A percentile compares a stretch with the other conserved stretches of the same genome.
Conservation (phyloP, 2,888 invertebrate genomes). For the Meandrusa payeni region DNA sequence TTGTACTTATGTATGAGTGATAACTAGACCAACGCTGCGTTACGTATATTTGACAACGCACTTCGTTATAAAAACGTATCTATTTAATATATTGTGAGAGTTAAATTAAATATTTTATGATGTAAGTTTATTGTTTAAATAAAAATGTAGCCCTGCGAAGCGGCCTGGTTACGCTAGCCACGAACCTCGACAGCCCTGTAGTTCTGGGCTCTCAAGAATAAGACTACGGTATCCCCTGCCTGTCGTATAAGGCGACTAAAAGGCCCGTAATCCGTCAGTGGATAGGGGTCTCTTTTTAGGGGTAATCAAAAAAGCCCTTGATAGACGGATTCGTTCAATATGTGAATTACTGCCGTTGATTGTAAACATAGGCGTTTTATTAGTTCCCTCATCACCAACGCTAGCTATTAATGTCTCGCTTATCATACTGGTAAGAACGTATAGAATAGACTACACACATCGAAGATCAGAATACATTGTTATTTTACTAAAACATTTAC, state of each 20-base stretch:
- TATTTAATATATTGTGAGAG: no score
- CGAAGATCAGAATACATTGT: no score
- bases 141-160: no score
- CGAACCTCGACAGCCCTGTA: no score
- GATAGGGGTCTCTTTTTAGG: constrained; percentile 54
- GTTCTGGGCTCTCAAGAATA: no score
- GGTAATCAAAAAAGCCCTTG: constrained; percentile 53
- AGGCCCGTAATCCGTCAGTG: constrained; percentile 62
- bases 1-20: constrained; percentile 49
- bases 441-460: constrained; percentile 13
- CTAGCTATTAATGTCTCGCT: constrained; percentile 17
- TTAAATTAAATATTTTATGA: no score
- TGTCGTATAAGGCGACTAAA: no score
- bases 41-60: constrained; percentile 15
- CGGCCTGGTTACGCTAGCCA: no score
- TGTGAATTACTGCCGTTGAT: constrained; percentile 15
- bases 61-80: no score
- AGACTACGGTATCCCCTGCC: no score
- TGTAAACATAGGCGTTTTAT: constrained; percentile 10
- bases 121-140: no score
- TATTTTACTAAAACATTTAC: no score
- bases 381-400: neutral
- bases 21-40: constrained; percentile 37
- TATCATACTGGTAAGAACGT: constrained; percentile 12
- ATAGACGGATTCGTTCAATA: constrained; percentile 39